Percentiles rank a stretch among this genome's conserved stretches.
Conservation (phyloP, 2,797 vertebrate species). For the Acanthornis magna region DNA sequence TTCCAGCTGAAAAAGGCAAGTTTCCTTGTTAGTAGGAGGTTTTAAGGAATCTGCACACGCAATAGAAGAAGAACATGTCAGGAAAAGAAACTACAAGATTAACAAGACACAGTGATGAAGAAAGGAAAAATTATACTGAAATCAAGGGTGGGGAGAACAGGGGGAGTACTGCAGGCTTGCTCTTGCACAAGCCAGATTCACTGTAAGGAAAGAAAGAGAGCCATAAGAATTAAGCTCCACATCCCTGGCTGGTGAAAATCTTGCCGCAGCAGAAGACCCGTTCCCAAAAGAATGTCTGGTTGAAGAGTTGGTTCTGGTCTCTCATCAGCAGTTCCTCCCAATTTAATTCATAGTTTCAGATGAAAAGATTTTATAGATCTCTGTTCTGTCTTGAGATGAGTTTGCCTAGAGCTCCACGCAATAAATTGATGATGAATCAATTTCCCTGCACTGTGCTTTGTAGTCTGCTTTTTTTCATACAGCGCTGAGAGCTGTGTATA, state of each 20-base stretch:
- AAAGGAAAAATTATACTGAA: neutral
- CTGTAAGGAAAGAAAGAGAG: neutral
- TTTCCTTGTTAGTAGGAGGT: slow-evolving; percentile 44
- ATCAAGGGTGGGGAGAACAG: neutral
- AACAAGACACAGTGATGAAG: neutral
- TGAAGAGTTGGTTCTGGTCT: neutral
- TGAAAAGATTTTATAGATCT: slow-evolving; percentile 53
- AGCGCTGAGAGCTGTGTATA: neutral
- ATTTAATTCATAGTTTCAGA: slow-evolving; percentile 39
- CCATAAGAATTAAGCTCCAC: neutral
- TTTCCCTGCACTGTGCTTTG: neutral
- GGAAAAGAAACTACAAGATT: neutral
- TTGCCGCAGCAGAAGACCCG: neutral
- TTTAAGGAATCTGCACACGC: slow-evolving; percentile 28
- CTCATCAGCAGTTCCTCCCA: slow-evolving; percentile 18
- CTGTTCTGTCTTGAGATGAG: slow-evolving; percentile 36
- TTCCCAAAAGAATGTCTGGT: neutral
- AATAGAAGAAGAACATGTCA: neutral
- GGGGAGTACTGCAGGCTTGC: neutral
- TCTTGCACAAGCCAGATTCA: neutral
- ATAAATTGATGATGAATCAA: slow-evolving; percentile 58
- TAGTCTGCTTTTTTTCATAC: slow-evolving; percentile 21
- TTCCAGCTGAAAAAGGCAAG: slow-evolving; percentile 57
- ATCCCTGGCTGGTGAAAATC: neutral
- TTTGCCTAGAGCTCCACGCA: slow-evolving; percentile 23